Conservation (phyloP, 2,113 vertebrate species). For the Malaclemys terrapin region DNA sequence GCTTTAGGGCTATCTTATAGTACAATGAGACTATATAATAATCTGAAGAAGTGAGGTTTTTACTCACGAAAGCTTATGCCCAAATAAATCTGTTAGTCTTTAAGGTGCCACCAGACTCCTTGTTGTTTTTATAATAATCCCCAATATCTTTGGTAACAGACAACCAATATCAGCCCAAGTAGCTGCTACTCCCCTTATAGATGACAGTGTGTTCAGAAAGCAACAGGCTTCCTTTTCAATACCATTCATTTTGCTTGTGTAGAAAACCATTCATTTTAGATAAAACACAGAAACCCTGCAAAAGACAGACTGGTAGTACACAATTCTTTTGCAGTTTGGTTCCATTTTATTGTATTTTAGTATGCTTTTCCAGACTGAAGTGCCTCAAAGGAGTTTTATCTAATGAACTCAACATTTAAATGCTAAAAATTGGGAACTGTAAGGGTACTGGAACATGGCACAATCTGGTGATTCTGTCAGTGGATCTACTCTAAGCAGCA, state of each 20-base stretch:
- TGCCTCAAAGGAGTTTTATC: neutral
- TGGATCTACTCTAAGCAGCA: neutral
- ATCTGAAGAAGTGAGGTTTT: too few species aligned
- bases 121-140: neutral
- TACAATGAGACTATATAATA: neutral
- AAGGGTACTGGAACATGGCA: neutral
- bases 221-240: neutral
- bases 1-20: neutral
- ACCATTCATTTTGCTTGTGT: neutral
- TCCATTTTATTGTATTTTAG: neutral
- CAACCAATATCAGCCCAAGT: neutral
- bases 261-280: neutral
- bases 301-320: neutral
- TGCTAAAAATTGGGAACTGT: neutral
- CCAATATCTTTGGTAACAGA: neutral
- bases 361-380: neutral
- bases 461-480: neutral
- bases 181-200: neutral
- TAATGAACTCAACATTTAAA: conserved; percentile 4
- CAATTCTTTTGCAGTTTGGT: neutral
- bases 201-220: neutral
- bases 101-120: too few species aligned
- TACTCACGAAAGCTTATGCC: too few species aligned
- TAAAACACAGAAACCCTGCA: neutral
- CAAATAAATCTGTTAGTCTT: too few species aligned